Evolutionary conservation across 2,797 vertebrate genomes (phyloP), one percentile per base, ranked within the genome.

Genomic region (Rousettus madagascariensis): DNA sequence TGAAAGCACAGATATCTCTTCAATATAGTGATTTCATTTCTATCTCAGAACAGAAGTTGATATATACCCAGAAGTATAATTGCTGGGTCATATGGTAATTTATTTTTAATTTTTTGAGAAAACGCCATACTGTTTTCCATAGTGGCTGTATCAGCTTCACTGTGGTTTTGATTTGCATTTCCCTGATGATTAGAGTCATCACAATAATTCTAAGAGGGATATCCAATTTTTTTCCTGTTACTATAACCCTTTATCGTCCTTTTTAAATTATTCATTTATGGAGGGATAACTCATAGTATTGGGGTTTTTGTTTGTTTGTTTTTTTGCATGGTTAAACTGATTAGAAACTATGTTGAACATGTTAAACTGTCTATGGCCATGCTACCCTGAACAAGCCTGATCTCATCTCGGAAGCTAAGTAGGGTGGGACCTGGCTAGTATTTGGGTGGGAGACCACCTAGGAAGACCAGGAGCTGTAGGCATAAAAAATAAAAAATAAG

Each of bases 231-330:
- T 49, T 49, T 5, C 4, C 4, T 86, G 57, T 83, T 61, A 95
- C 83, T 33, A 28, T 97, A 88, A 91, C 61, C 65, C 79, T 43
- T 59, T 86, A 95, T 96, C 97, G 89, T 93, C 95, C 96, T 96
- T 94, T 94, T 77, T 95, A 91, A 98, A 91, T 95, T 95, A 93
- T 94, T 95, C 93, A 57, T 6, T 94, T 95, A 61, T 22, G 22
- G 36, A 96, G 17, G 63, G 57, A 95, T 91, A 85, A 89, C 68
- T 97, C 96, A 97, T 96, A 93, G 93, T 97, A 96, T 16, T 49
- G 49, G 38, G 38, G 4, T 38, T 38, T 38, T 38, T 38, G 4
- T 38, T 38, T 38, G 4, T 38, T 41, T 93, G 63, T 43, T 43
- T 33, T 36, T 75, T 91, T 86, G 71, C 95, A 94, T 97, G 94